Conservation (phyloP, 2,113 vertebrate genomes). For the Myrmophylax atrothorax region DNA sequence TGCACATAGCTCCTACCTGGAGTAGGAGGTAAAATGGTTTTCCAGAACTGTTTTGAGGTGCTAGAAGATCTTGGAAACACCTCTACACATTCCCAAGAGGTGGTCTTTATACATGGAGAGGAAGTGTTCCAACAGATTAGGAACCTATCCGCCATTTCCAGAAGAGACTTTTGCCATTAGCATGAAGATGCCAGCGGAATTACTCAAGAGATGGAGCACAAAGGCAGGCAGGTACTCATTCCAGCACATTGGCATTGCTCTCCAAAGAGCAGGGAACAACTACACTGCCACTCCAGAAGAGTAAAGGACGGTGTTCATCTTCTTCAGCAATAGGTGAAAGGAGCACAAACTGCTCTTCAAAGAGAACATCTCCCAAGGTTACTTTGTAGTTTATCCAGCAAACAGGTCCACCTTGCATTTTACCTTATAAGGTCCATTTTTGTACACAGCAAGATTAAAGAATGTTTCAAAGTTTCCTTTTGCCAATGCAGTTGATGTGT, state of each 20-base stretch:
- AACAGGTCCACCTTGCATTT: background rate
- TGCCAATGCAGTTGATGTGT: background rate
- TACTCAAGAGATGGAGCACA: background rate
- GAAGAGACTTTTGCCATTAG: background rate
- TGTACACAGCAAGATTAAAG: background rate
- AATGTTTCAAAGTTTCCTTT: background rate
- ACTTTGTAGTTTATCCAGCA: background rate
- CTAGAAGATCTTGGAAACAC: background rate
- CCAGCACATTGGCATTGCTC: fast-evolving
- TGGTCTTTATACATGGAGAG: background rate
- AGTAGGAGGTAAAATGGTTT: background rate
- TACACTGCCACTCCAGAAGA: background rate
- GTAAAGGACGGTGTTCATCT: background rate
- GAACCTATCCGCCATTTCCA: background rate
- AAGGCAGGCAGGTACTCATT: background rate
- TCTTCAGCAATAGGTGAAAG: background rate
- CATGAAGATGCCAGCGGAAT: background rate
- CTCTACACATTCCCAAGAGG: background rate
- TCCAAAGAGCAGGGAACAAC: background rate
- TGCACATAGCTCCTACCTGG: background rate
- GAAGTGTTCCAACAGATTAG: background rate
- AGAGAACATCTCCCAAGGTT: background rate
- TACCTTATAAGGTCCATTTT: background rate
- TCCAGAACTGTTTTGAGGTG: background rate
- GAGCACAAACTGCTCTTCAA: background rate